Percentiles rank a stretch among this genome's conserved stretches.
Conservation (phyloP, 2,888 invertebrate genomes). For the Tetragonula carbonaria region DNA sequence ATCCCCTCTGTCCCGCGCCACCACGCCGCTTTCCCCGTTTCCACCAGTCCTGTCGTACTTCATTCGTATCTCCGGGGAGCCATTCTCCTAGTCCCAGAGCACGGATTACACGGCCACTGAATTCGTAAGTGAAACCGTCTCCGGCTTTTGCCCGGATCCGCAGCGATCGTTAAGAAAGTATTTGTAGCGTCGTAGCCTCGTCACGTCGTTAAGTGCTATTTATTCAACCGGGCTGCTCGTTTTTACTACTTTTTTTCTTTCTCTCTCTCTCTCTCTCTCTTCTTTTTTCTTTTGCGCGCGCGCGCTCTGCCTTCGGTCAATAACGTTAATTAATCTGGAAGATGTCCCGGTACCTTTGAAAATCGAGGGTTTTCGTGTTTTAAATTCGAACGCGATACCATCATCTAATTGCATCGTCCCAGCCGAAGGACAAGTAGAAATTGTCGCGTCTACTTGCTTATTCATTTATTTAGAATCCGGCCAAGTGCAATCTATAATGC, state of each 20-base stretch:
- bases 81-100: conserved; percentile 65
- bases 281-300: too few relatives aligned
- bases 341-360: neutral
- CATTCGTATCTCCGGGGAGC: conserved; percentile 65
- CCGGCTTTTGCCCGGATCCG: conserved; percentile 46
- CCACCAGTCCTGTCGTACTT: conserved; percentile 39
- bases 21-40: neutral
- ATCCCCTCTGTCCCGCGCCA: neutral
- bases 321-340: conserved; percentile 11
- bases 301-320: neutral
- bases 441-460: too few relatives aligned
- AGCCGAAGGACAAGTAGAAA: too few relatives aligned
- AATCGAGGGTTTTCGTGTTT: neutral
- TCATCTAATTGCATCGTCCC: neutral
- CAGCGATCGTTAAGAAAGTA: conserved; percentile 43
- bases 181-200: neutral
- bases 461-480: too few relatives aligned
- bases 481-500: too few relatives aligned
- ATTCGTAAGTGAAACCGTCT: conserved; percentile 71
- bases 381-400: neutral
- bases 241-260: neutral
- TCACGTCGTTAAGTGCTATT: neutral
- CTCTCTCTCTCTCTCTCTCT: too few relatives aligned
- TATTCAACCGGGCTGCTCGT: neutral
- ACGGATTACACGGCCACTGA: conserved; percentile 68